Evolutionary conservation across 1,140 invertebrate genomes (phyloP).

Genomic region (Spodoptera litura): DNA sequence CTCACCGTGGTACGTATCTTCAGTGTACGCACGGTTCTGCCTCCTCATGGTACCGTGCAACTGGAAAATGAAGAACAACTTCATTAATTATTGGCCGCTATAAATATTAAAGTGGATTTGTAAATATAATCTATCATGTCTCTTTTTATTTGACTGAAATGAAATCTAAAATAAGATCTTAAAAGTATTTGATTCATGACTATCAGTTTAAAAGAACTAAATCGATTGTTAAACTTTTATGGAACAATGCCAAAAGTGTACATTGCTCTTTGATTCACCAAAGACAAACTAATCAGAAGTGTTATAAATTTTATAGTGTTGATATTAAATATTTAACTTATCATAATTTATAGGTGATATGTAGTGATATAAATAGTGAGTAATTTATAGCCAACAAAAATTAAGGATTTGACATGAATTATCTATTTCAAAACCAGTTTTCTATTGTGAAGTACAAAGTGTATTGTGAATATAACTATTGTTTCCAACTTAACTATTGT

Average conservation of each 20-base stretch:
- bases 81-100: not conserved
- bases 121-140: not conserved
- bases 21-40: conserved; percentile 88
- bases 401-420: too few relatives aligned
- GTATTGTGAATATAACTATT: too few relatives aligned
- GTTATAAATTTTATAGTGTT: not conserved
- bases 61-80: conserved; percentile 71
- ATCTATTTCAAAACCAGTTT: too few relatives aligned
- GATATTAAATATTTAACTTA: not conserved
- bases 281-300: not conserved
- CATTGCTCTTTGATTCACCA: not conserved
- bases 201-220: not conserved
- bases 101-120: not conserved
- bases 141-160: not conserved
- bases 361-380: too few relatives aligned
- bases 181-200: conserved; percentile 3
- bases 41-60: conserved; percentile 89
- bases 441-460: too few relatives aligned
- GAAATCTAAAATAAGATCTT: not conserved
- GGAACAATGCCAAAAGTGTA: conserved; percentile 5
- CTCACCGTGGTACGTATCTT: conserved; percentile 87
- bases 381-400: too few relatives aligned
- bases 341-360: too few relatives aligned
- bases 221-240: conserved; percentile 4
- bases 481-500: too few relatives aligned